These are phyloP conservation scores for Trinectes maculatus DNA, from an alignment of 2,113 vertebrate genomes.

Conservation along the genomic window DNA sequence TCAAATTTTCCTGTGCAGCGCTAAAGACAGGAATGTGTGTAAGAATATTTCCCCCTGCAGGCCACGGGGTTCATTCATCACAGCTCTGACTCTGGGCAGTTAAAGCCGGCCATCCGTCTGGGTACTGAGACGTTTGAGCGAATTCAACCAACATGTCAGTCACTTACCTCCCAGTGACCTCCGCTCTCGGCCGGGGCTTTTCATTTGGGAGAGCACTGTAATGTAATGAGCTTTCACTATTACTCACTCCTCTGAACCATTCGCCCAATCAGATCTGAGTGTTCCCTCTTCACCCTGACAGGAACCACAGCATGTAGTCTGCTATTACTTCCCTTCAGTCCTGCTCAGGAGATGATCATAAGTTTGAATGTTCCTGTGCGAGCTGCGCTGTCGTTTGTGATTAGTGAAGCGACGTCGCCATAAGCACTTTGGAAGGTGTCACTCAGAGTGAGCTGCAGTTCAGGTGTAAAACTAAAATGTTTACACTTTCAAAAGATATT, in stretches of 20 bases:
- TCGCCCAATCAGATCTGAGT: conserved; percentile 35
- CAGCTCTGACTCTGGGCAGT: conserved; percentile 26
- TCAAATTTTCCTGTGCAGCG: conserved; percentile 27
- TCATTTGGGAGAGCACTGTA: conserved; percentile 58
- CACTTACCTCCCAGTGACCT: conserved; percentile 63
- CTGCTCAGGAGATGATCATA: background rate
- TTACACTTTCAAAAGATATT: background rate
- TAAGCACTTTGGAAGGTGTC: background rate
- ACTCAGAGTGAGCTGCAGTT: background rate
- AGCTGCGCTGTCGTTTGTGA: background rate
- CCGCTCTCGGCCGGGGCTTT: conserved; percentile 38
- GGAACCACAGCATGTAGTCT: background rate
- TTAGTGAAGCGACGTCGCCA: background rate
- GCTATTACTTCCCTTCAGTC: conserved; percentile 16
- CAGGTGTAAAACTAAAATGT: background rate
- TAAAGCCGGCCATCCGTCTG: conserved; percentile 27
- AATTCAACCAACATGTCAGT: conserved; percentile 51
- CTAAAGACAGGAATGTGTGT: conserved; percentile 32
- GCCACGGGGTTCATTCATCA: conserved; percentile 49
- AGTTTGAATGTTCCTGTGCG: background rate
- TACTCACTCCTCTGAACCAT: conserved; percentile 42
- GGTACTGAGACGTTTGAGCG: conserved; percentile 47
- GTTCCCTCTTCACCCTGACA: background rate
- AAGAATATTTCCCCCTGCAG: conserved; percentile 11
- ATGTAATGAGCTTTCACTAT: conserved; percentile 64